Base-by-base conservation (phyloP, 1,140 invertebrate species). In the Orchestia grillus region DNA sequence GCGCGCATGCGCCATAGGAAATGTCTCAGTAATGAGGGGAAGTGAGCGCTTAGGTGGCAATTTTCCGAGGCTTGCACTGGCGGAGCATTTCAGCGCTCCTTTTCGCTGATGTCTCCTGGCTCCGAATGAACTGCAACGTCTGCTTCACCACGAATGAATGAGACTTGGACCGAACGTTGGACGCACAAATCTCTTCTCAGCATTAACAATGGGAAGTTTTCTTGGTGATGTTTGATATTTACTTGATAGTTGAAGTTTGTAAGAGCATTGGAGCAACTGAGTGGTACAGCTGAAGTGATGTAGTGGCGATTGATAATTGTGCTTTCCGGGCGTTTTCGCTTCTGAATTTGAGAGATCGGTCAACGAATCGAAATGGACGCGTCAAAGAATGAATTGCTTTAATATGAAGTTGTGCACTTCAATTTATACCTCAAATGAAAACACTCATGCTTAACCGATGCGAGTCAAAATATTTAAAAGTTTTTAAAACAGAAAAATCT, bases 31-130 rank as follows among this genome's bases (percentile, higher is more conserved):
- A 94, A 94, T 94, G 92, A 94, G 36, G 40, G 92, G 92, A 94
- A 94, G 92, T 94, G 92, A 44, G 40, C 92, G 92, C 92, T 94
- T 94, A 94, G 92, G 92, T 94, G 92, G 92, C 44, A 94, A 94
- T 94, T 94, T 94, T 94, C 92, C 44, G 36, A 94, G 92, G 40
- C 92, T 94, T 94, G 88, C 92, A 47, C 92, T 28, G 92, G 44
- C 92, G 40, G 44, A 94, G 44, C 92, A 45, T 94, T 94, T 94
- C 92, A 94, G 11, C 41, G 43, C 8, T 45, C 44, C 44, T 94
- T 94, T 94, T 94, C 44, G 44, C 44, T 94, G 6, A 94, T 45
- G 40, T 94, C 36, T 94, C 43, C 40, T 19, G 40, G 44, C 92
- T 90, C 88, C 28, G 43, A 90, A 90, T 90, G 42, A 90, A 90